Evolutionary conservation across 1,140 invertebrate genomes (phyloP).

Genomic region (Ostrea edulis): DNA sequence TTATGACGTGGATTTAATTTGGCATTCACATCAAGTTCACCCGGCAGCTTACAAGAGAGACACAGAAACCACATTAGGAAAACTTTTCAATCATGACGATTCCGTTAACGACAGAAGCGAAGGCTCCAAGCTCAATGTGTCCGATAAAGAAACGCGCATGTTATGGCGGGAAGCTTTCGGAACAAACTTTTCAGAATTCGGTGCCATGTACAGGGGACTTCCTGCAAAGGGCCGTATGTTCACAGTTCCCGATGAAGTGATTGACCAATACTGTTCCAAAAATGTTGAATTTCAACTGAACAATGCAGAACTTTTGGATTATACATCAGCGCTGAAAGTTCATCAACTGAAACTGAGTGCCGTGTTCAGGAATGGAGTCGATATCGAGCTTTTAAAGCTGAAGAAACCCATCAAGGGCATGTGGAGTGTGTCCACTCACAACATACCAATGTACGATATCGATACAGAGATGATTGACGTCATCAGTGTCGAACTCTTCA

Average conservation of each 20-base stretch:
- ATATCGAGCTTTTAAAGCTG: constrained; percentile 49
- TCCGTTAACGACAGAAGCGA: constrained; percentile 77
- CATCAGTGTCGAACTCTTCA: constrained; percentile 33
- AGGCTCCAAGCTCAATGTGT: constrained; percentile 71
- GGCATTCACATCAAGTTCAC: constrained; percentile 80
- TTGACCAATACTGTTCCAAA: constrained; percentile 43
- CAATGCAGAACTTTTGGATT: constrained; percentile 36
- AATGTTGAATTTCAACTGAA: constrained; percentile 42
- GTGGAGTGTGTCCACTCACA: constrained; percentile 36
- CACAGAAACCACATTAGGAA: constrained; percentile 75
- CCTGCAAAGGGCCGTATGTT: constrained; percentile 55
- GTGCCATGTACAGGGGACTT: constrained; percentile 73
- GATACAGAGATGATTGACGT: constrained; percentile 42
- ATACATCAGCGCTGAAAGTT: constrained; percentile 41
- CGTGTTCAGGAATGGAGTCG: constrained; percentile 45
- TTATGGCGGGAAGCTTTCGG: constrained; percentile 64
- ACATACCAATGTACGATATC: constrained; percentile 34
- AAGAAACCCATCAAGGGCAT: constrained; percentile 44
- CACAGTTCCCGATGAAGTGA: neutral
- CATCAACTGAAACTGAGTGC: constrained; percentile 45
- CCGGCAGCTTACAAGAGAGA: constrained; percentile 74
- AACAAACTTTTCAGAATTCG: constrained; percentile 67
- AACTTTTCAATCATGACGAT: constrained; percentile 77
- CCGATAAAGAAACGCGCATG: constrained; percentile 56
- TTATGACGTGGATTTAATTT: constrained; percentile 80